These are phyloP conservation scores for Malacoctenus gilli DNA, from an alignment of 2,797 vertebrate species.

Conservation along the genomic window DNA sequence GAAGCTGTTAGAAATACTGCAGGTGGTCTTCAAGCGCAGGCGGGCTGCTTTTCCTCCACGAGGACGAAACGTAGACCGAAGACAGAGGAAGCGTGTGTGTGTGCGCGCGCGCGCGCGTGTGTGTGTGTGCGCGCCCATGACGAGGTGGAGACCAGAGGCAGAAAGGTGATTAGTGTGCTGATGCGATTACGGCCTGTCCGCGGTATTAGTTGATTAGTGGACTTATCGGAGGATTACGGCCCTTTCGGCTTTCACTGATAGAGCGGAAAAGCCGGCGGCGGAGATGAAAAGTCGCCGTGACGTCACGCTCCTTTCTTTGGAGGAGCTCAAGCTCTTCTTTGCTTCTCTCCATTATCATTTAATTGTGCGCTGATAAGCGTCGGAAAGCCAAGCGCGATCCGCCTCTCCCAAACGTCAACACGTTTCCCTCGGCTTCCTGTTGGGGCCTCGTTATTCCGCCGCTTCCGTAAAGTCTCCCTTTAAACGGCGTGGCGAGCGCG, in stretches of 20 bases:
- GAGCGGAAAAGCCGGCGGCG: slow-evolving; percentile 47
- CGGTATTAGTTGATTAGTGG: slow-evolving; percentile 76
- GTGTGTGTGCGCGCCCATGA: slow-evolving; percentile 26
- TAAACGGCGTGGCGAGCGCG: slow-evolving; percentile 57
- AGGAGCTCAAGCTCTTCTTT: slow-evolving; percentile 36
- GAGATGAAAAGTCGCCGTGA: slow-evolving; percentile 65
- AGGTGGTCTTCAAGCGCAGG: no score
- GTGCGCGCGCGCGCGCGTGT: slow-evolving; percentile 12
- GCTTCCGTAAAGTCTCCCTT: slow-evolving; percentile 51
- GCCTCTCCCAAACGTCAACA: slow-evolving; percentile 41
- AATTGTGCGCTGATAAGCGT: slow-evolving; percentile 67
- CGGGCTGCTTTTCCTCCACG: no score
- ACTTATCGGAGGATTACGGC: slow-evolving; percentile 73
- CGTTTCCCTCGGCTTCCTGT: slow-evolving; percentile 16
- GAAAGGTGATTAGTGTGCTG: slow-evolving; percentile 69
- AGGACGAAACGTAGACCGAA: no score
- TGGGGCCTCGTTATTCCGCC: slow-evolving; percentile 57
- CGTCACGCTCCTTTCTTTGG: slow-evolving; percentile 58
- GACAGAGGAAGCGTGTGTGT: no score
- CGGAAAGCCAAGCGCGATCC: slow-evolving; percentile 49
- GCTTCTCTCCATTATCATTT: slow-evolving; percentile 59
- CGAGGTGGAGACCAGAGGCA: slow-evolving; percentile 54
- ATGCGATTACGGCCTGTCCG: slow-evolving; percentile 71
- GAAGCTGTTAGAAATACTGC: no score
- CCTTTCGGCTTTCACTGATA: slow-evolving; percentile 71